These are phyloP conservation scores for Pedionomus torquatus DNA, from an alignment of 2,113 vertebrate species.

Conservation along the genomic window DNA sequence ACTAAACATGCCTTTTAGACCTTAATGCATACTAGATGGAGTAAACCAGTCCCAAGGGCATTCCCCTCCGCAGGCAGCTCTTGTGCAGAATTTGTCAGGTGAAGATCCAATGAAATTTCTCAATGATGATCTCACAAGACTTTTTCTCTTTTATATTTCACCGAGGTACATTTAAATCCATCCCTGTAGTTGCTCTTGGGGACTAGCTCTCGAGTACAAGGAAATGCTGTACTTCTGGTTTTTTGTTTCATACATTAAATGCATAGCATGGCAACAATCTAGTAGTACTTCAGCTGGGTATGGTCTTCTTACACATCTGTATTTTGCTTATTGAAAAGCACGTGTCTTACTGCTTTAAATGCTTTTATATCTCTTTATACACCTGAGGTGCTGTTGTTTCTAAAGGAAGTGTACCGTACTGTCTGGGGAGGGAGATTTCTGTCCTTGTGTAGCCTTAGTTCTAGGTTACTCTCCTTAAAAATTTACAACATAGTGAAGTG, in stretches of 20 bases:
- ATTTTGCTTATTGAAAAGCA: neutral
- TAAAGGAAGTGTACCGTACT: neutral
- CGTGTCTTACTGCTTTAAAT: neutral
- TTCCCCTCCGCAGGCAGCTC: neutral
- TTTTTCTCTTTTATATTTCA: neutral
- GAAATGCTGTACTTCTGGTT: neutral
- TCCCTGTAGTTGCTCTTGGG: neutral
- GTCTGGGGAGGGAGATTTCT: neutral
- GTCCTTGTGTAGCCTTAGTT: neutral
- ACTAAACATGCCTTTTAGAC: slow-evolving; percentile 2
- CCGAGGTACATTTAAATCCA: neutral
- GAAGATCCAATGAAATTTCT: neutral
- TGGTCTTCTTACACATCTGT: neutral
- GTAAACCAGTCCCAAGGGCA: neutral
- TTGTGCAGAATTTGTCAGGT: neutral
- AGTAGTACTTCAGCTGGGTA: neutral
- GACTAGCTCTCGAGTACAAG: neutral
- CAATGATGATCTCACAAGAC: neutral
- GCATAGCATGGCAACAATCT: neutral
- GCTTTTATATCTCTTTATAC: neutral
- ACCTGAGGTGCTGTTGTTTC: neutral
- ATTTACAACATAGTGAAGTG: neutral
- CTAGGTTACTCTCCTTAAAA: neutral
- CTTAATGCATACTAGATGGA: neutral
- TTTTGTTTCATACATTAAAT: neutral